Evolutionary conservation across 64 coral and sea anemone species (phyloP), one percentile per base, ranked within the genome.

Genomic region (Trachythela sp.): DNA sequence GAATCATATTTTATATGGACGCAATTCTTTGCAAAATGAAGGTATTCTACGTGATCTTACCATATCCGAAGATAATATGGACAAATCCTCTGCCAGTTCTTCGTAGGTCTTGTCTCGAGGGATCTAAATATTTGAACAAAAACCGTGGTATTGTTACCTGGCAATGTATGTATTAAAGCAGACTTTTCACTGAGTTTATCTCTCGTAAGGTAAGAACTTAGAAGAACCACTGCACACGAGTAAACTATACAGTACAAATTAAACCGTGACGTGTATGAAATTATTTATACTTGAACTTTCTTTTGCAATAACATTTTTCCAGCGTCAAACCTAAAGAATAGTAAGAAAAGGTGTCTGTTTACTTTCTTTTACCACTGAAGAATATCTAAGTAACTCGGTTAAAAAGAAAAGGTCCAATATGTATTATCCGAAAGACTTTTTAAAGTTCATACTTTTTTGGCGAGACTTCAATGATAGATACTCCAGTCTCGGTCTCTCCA

Each of bases 391-490:
- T n/a, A n/a, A n/a, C n/a, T n/a, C n/a, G n/a, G n/a, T n/a, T n/a
- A n/a, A n/a, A n/a, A n/a, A n/a, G n/a, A n/a, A n/a, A n/a, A n/a
- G n/a, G n/a, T n/a, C n/a, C n/a, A n/a, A n/a, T n/a, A n/a, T n/a
- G n/a, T n/a, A n/a, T n/a, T n/a, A n/a, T n/a, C n/a, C n/a, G n/a
- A n/a, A n/a, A n/a, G n/a, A n/a, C n/a, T n/a, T n/a, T n/a, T n/a
- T n/a, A n/a, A n/a, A n/a, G n/a, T n/a, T n/a, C n/a, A n/a, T 11
- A 99, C 96, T 91, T 99, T 70, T 91, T 84, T 83, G 86, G 72
- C 0, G 96, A 99, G 0, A 99, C 91, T 84, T 87, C 94, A 72
- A 95, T 91, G 18, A 99, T 95, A 34, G 96, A 99, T 4, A 99
- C 89, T 2, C 96, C 96, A 40, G 93, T 99, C 54, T 86, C 85